Percentiles rank a stretch among this genome's conserved stretches.
Conservation (phyloP, 2,888 invertebrate genomes). For the Tillus elongatus region DNA sequence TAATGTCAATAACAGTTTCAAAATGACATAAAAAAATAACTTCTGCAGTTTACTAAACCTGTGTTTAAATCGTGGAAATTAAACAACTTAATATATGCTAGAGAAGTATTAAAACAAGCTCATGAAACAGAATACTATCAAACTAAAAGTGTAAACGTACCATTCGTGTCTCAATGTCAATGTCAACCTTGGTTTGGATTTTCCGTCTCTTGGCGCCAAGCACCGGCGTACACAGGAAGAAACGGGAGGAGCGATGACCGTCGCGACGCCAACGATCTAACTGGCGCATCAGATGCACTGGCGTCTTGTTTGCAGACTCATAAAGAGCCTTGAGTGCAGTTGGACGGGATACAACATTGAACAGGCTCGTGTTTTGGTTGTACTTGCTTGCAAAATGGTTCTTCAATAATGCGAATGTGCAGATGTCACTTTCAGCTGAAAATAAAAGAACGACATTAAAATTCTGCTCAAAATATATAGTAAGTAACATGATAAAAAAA, state of each 20-base stretch:
- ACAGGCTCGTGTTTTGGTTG: conserved; percentile 62
- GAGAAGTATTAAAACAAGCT: no score
- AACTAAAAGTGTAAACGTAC: no score
- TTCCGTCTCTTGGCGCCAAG: conserved; percentile 61
- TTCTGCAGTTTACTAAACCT: no score
- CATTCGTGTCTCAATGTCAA: conserved; percentile 81
- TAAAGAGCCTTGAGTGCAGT: conserved; percentile 68
- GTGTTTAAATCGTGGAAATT: no score
- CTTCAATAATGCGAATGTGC: conserved; percentile 72
- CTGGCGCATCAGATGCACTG: conserved; percentile 56
- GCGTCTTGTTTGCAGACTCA: conserved; percentile 61
- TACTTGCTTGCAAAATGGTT: conserved; percentile 66
- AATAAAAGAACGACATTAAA: conserved; percentile 1
- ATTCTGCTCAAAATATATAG: not conserved
- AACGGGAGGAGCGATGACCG: conserved; percentile 54
- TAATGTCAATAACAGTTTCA: no score
- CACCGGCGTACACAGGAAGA: conserved; percentile 74
- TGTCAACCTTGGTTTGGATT: conserved; percentile 59
- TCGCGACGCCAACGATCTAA: conserved; percentile 60
- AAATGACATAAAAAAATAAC: no score
- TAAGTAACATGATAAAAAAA: not conserved
- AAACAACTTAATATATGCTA: no score
- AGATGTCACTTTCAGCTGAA: conserved; percentile 85
- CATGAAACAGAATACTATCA: no score
- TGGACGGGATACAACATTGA: conserved; percentile 66